Evolutionary conservation across 2,888 invertebrate species (phyloP).

Genomic region (Drosophila pseudotakahashii): DNA sequence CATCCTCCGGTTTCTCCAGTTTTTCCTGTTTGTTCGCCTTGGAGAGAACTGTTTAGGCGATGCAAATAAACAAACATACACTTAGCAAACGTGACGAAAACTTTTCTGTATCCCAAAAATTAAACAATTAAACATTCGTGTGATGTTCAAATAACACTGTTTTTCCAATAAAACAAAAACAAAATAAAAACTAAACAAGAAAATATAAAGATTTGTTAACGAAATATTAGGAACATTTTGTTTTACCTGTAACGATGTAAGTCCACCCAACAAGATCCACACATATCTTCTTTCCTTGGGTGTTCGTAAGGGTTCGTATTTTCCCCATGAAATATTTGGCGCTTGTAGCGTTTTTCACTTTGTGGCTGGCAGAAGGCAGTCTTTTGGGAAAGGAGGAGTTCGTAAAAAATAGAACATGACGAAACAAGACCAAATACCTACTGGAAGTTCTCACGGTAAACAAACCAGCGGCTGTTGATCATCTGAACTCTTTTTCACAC

Average conservation of each 20-base stretch:
- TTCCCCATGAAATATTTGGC: slow-evolving; percentile 71
- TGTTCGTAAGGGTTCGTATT: slow-evolving; percentile 40
- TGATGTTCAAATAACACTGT: no score
- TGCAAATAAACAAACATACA: slow-evolving; percentile 71
- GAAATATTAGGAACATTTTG: no score
- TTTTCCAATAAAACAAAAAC: background rate
- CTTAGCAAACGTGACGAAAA: background rate
- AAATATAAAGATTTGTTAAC: no score
- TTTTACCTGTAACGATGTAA: slow-evolving; percentile 11
- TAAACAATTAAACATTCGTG: no score
- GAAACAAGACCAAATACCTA: background rate
- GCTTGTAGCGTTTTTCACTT: slow-evolving; percentile 74
- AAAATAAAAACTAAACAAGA: no score
- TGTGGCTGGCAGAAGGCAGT: slow-evolving; percentile 48
- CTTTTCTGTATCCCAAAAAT: no score
- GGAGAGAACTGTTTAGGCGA: slow-evolving; percentile 60
- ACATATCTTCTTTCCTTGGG: slow-evolving; percentile 4
- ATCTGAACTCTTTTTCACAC: slow-evolving; percentile 17
- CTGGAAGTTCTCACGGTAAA: slow-evolving; percentile 54
- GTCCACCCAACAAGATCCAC: slow-evolving; percentile 1
- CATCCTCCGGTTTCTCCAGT: slow-evolving; percentile 3
- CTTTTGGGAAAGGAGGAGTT: slow-evolving; percentile 15
- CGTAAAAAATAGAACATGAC: slow-evolving; percentile 16
- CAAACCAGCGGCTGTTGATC: slow-evolving; percentile 46
- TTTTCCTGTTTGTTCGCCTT: slow-evolving; percentile 25